A percentile compares a stretch with the other conserved stretches of the same genome.
phyloP scores from a whole-genome alignment of 1,140 invertebrate genomes.

The Chrysoperla carnea region DNA sequence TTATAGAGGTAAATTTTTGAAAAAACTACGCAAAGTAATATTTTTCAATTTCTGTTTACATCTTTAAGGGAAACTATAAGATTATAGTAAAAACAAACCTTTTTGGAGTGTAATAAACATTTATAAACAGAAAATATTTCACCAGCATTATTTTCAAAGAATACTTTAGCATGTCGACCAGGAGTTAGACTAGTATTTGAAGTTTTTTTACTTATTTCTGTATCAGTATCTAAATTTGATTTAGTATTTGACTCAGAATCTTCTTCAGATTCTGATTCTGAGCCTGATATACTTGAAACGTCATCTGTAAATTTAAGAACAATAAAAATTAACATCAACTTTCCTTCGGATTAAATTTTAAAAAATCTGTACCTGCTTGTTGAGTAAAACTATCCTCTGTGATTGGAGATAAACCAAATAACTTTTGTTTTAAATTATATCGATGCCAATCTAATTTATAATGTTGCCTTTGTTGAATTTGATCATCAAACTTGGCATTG shows the following conservation, averaged over 20 bases:
- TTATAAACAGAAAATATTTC: constrained; percentile 55
- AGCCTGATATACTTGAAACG: constrained; percentile 59
- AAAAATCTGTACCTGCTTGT: constrained; percentile 16
- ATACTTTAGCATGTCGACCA: constrained; percentile 33
- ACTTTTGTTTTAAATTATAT: constrained; percentile 49
- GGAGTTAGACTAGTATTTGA: constrained; percentile 35
- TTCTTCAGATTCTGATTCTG: constrained; percentile 37
- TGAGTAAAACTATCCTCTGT: constrained; percentile 34
- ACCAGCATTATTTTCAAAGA: constrained; percentile 45
- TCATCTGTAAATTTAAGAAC: constrained; percentile 30
- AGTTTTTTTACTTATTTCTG: constrained; percentile 22
- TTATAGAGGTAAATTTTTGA: too few species aligned
- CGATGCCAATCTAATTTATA: constrained; percentile 56
- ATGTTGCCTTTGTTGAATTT: constrained; percentile 32
- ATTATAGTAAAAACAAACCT: constrained; percentile 23
- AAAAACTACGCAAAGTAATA: too few species aligned
- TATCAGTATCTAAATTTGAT: not conserved
- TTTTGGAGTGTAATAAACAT: constrained; percentile 46
- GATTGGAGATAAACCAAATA: constrained; percentile 32
- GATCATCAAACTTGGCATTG: constrained; percentile 26
- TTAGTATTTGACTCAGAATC: not conserved
- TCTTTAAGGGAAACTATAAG: too few species aligned
- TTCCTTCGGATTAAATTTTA: not conserved
- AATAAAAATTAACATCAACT: constrained; percentile 1
- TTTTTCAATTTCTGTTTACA: too few species aligned